Conservation (phyloP, 2,113 vertebrate species). For the Peromyscus leucopus region DNA sequence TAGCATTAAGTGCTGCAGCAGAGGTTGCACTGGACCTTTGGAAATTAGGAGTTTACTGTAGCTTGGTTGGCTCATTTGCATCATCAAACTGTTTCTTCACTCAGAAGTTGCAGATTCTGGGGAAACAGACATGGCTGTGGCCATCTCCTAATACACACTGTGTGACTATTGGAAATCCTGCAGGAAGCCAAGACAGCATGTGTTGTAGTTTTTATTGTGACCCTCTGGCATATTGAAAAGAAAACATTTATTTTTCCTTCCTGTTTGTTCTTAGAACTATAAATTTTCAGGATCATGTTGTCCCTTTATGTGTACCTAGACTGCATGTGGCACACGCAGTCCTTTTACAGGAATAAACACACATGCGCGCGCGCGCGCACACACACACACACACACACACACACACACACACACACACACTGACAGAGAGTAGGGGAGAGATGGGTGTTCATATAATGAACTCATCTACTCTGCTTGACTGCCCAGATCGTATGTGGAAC, state of each 20-base stretch:
- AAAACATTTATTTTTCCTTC: conserved; percentile 21
- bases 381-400: background rate
- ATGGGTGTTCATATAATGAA: background rate
- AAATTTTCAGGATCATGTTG: background rate
- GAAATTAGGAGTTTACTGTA: background rate
- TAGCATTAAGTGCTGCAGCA: background rate
- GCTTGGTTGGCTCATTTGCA: background rate
- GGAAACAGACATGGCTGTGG: background rate
- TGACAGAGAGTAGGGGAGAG: background rate
- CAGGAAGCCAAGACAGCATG: background rate
- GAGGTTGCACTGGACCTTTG: background rate
- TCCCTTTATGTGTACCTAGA: background rate
- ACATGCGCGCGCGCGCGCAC: background rate
- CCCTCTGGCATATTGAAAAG: background rate
- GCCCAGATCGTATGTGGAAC: background rate
- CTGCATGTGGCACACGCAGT: background rate
- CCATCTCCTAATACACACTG: background rate
- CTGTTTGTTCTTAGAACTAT: conserved; percentile 21
- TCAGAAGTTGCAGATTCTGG: background rate
- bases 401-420: background rate
- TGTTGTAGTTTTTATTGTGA: background rate
- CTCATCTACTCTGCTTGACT: background rate
- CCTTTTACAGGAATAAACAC: background rate
- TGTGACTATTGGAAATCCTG: background rate
- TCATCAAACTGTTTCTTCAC: background rate